Evolutionary conservation across 2,888 invertebrate genomes (phyloP).

Genomic region (Schrankia costaestrigalis): DNA sequence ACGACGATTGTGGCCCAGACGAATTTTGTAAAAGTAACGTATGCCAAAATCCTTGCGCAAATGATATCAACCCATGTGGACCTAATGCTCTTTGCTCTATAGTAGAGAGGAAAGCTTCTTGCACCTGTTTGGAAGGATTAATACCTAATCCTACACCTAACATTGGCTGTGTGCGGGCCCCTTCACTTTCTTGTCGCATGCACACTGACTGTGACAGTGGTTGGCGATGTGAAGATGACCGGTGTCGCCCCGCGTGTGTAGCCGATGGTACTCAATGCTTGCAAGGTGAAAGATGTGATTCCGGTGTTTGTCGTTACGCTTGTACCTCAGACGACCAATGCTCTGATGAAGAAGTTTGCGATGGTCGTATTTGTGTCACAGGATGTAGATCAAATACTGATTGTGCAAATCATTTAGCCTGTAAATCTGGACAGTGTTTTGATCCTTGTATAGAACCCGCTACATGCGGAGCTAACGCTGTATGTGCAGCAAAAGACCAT

Average conservation of each 20-base stretch:
- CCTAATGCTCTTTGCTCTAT: constrained; percentile 91
- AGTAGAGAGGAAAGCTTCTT: constrained; percentile 89
- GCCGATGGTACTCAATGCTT: constrained; percentile 86
- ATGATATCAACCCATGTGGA: constrained; percentile 87
- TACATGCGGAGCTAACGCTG: constrained; percentile 91
- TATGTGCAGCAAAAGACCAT: constrained; percentile 86
- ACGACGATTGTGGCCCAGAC: constrained; percentile 92
- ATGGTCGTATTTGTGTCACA: constrained; percentile 87
- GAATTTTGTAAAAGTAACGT: constrained; percentile 91
- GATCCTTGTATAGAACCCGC: constrained; percentile 88
- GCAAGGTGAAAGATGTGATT: constrained; percentile 88
- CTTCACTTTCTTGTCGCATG: constrained; percentile 86
- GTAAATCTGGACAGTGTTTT: constrained; percentile 88
- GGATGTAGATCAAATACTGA: constrained; percentile 91
- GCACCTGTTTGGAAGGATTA: constrained; percentile 88
- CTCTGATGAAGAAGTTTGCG: constrained; percentile 91
- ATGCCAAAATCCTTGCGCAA: constrained; percentile 88
- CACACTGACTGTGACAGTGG: constrained; percentile 88
- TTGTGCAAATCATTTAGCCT: constrained; percentile 86
- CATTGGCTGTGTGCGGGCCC: constrained; percentile 91
- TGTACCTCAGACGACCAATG: constrained; percentile 93
- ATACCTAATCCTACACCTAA: constrained; percentile 94
- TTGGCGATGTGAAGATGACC: constrained; percentile 86
- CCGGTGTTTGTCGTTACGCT: constrained; percentile 90
- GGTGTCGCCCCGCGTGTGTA: constrained; percentile 90